Evolutionary conservation across 2,888 invertebrate genomes (phyloP), one percentile per base, ranked within the genome.

Genomic region (Pseudeuparius sepicola): DNA sequence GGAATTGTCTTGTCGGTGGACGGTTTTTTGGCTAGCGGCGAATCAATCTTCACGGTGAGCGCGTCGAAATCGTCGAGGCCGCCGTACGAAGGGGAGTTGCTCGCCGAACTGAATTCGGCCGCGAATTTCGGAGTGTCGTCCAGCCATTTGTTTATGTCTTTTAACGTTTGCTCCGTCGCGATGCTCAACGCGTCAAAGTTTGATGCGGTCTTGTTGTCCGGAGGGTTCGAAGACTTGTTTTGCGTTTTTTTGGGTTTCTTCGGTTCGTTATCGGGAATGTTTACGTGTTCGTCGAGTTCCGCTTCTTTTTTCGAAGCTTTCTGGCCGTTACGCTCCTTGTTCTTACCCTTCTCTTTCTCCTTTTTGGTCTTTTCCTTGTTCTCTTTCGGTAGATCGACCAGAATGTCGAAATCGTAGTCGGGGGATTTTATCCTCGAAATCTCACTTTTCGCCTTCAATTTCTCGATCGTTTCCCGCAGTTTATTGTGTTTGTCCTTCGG

Each of bases 61-160:
- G 29, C n/a, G n/a, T 70, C 70, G 36, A 71, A 64, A 48, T 80
- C 77, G 53, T 82, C 78, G 3, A 75, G 65, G n/a, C 46, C 45
- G 9, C 47, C 31, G 36, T 54, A 55, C 4, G 78, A 73, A 0
- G 79, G 78, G 1, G 86, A 86, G 58, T 83, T 84, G 50, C 80
- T 81, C 4, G 77, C 78, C 1, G 85, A 84, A 48, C 81, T 84
- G 44, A 78, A 76, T 48, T 78, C 78, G 0, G 80, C 73, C n/a
- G n/a, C n/a, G 41, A 77, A 72, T 46, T 78, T 76, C 1, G 87
- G 86, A 0, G 86, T 81, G 49, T 86, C 86, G 52, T 87, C 86
- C 39, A 89, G 62, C 86, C 87, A 88, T 52, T 86, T 85, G 56
- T 84, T 87, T 24, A 88, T 86, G 56, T 88, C 88, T 70, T 88